phyloP scores from a whole-genome alignment of 2,797 vertebrate species.

The Galaxias olidus region DNA sequence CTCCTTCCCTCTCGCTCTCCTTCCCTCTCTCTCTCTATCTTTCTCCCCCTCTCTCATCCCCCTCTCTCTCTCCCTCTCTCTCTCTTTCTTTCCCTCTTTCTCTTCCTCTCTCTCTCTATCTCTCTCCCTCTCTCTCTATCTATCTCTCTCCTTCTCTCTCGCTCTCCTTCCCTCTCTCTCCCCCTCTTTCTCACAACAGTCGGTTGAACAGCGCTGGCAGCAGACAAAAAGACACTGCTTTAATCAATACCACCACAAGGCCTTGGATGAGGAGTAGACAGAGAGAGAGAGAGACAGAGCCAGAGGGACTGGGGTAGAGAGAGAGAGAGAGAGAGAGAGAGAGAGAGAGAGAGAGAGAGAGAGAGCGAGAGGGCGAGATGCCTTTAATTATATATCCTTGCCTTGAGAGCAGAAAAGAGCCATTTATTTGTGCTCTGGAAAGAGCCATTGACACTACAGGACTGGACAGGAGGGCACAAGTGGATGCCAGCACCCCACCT shows the following conservation, averaged over 20 bases:
- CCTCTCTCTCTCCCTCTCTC: slow-evolving; percentile 33
- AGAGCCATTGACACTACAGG: slow-evolving; percentile 44
- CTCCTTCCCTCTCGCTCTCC: slow-evolving; percentile 13
- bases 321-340: slow-evolving; percentile 16
- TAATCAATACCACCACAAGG: slow-evolving; percentile 71
- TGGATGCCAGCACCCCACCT: slow-evolving; percentile 24
- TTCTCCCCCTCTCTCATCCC: slow-evolving; percentile 18
- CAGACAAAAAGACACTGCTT: slow-evolving; percentile 63
- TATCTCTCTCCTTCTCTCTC: not conserved
- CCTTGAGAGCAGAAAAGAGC: slow-evolving; percentile 51
- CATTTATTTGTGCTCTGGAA: slow-evolving; percentile 33
- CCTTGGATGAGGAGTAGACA: slow-evolving; percentile 54
- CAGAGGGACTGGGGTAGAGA: slow-evolving; percentile 17
- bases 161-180: slow-evolving; percentile 41
- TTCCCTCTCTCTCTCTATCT: slow-evolving; percentile 35
- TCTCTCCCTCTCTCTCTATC: slow-evolving; percentile 11
- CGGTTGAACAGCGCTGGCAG: slow-evolving; percentile 64
- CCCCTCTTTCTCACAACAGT: slow-evolving; percentile 52
- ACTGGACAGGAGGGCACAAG: slow-evolving; percentile 35
- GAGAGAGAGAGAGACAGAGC: slow-evolving; percentile 7
- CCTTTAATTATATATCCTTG: slow-evolving; percentile 42
- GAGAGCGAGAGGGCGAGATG: not conserved
- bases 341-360: slow-evolving; percentile 4
- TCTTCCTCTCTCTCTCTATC: slow-evolving; percentile 36
- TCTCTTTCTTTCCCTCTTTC: slow-evolving; percentile 26